phyloP scores from a whole-genome alignment of 2,797 vertebrate species.

The Potorous gilbertii region DNA sequence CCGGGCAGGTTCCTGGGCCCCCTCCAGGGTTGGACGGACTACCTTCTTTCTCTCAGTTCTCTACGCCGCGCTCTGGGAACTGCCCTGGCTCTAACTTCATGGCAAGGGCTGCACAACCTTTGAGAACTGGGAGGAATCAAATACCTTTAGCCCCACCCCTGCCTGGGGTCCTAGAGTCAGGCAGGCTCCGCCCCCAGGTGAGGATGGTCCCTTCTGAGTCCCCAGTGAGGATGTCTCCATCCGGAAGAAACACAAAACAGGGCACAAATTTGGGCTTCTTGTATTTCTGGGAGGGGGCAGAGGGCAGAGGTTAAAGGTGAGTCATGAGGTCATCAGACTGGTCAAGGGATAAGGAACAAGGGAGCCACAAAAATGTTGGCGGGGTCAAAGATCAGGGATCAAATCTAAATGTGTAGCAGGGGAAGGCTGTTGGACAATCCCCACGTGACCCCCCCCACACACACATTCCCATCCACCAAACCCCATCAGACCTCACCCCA shows the following conservation, averaged over 20 bases:
- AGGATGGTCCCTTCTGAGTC: slow-evolving; percentile 96
- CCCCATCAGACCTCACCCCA: slow-evolving; percentile 85
- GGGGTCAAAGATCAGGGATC: not conserved
- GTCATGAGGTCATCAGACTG: not conserved
- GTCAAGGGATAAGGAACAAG: not conserved
- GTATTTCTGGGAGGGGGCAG: slow-evolving; percentile 88
- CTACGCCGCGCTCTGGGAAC: not conserved
- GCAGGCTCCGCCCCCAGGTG: slow-evolving; percentile 92
- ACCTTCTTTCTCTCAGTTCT: not conserved
- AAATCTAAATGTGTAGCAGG: not conserved
- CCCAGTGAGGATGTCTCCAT: slow-evolving; percentile 92
- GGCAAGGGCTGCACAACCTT: not conserved
- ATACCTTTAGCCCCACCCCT: slow-evolving; percentile 93
- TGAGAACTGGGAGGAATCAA: not conserved
- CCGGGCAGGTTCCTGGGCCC: not conserved
- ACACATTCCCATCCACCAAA: not conserved
- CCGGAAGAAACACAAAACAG: slow-evolving; percentile 93
- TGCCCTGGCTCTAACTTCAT: not conserved
- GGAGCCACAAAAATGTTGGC: not conserved
- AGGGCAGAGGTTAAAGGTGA: slow-evolving; percentile 43
- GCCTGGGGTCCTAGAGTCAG: slow-evolving; percentile 90
- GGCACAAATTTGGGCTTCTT: slow-evolving; percentile 97
- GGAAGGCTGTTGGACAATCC: not conserved
- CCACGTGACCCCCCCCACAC: not conserved
- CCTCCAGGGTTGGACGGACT: not conserved